Conservation (phyloP, 2,797 vertebrate genomes). For the Pseudotriccus pelzelni region DNA sequence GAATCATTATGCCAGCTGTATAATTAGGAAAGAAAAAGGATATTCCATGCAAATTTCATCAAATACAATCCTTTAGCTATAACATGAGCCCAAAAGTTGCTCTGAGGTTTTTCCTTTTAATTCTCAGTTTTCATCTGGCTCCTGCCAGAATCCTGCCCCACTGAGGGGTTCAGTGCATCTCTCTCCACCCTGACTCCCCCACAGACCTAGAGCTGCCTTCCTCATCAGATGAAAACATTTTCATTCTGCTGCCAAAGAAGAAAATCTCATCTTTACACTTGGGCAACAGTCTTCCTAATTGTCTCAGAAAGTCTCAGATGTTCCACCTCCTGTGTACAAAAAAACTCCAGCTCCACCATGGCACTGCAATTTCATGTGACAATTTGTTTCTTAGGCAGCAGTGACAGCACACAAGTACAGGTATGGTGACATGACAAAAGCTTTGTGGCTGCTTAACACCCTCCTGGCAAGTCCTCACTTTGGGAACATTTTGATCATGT, state of each 20-base stretch:
- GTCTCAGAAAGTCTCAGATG: background rate
- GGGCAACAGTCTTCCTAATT: background rate
- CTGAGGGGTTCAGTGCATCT: background rate
- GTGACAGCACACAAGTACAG: background rate
- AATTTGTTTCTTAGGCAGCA: background rate
- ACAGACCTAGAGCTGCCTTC: background rate
- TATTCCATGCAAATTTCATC: background rate
- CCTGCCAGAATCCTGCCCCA: background rate
- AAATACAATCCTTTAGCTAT: background rate
- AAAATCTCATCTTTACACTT: background rate
- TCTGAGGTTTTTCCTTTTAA: background rate
- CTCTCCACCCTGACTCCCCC: rapidly evolving
- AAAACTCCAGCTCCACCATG: background rate
- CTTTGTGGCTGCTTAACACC: background rate
- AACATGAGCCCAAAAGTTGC: background rate
- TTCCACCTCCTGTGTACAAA: background rate
- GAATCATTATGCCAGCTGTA: background rate
- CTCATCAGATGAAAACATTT: background rate
- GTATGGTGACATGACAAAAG: background rate
- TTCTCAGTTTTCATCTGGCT: background rate
- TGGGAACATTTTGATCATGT: background rate
- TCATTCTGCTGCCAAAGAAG: background rate
- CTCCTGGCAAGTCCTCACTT: background rate
- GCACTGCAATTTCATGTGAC: background rate
- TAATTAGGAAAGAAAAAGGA: background rate